Conservation (phyloP, 2,797 vertebrate species). For the Antrozous pallidus region DNA sequence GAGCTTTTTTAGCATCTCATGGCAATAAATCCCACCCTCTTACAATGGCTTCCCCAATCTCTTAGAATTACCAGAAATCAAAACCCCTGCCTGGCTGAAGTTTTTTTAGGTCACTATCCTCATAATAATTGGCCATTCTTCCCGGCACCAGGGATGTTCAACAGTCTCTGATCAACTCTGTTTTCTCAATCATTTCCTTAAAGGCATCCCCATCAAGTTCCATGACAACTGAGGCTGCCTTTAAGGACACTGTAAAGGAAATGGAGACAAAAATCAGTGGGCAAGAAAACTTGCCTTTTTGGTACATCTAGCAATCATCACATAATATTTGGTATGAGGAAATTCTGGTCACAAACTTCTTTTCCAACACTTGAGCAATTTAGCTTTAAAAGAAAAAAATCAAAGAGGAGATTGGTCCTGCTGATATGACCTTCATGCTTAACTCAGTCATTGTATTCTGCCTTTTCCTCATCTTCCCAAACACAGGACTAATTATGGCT, state of each 20-base stretch:
- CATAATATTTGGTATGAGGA: background rate
- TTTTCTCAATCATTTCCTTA: background rate
- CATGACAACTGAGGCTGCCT: background rate
- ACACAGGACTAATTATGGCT: slow-evolving; percentile 41
- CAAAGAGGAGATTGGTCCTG: slow-evolving; percentile 50
- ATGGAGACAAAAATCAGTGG: background rate
- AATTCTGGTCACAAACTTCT: background rate
- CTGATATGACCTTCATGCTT: slow-evolving; percentile 43
- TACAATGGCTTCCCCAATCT: background rate
- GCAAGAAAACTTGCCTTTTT: background rate
- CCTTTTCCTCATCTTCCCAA: slow-evolving; percentile 29
- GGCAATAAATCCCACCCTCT: background rate
- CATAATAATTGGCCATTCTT: too few relatives aligned
- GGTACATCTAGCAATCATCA: background rate
- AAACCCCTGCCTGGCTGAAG: background rate
- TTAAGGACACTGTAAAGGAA: background rate
- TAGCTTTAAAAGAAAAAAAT: background rate
- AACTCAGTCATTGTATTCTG: slow-evolving; percentile 14
- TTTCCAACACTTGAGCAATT: background rate
- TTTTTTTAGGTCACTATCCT: background rate
- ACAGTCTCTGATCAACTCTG: background rate
- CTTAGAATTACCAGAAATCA: background rate
- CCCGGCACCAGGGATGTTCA: background rate
- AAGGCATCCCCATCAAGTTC: background rate
- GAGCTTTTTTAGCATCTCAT: background rate